phyloP scores from a whole-genome alignment of 2,797 vertebrate genomes.

The Emys orbicularis region DNA sequence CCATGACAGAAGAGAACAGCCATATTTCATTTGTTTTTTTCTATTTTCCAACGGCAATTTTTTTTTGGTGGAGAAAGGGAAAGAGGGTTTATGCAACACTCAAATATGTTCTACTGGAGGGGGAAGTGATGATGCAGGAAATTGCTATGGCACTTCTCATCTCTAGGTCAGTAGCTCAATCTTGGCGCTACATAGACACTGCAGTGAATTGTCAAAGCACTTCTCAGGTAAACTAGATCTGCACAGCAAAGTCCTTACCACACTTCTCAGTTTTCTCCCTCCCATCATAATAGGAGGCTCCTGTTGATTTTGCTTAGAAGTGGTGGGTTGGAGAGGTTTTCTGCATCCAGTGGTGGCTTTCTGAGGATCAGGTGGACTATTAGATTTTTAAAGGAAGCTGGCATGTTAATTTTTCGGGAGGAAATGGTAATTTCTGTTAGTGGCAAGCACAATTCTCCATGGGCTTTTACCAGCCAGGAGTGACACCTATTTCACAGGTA shows the following conservation, averaged over 20 bases:
- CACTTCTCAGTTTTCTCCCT: neutral
- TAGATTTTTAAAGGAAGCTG: neutral
- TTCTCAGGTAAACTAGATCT: neutral
- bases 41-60: neutral
- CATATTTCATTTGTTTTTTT: neutral
- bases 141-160: neutral
- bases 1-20: rapidly evolving
- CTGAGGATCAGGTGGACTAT: neutral
- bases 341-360: rapidly evolving
- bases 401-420: neutral
- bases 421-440: neutral
- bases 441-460: neutral
- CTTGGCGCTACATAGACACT: neutral
- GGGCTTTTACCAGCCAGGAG: neutral
- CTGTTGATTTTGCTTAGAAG: neutral
- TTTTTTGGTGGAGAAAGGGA: neutral
- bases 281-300: neutral
- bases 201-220: neutral
- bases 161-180: rapidly evolving
- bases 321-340: neutral
- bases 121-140: rapidly evolving
- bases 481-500: neutral
- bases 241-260: rapidly evolving
- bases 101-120: rapidly evolving
- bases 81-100: neutral